A percentile compares a stretch with the other conserved stretches of the same genome.
Conservation (phyloP, 2,888 invertebrate species). For the Cephus pygmeus region DNA sequence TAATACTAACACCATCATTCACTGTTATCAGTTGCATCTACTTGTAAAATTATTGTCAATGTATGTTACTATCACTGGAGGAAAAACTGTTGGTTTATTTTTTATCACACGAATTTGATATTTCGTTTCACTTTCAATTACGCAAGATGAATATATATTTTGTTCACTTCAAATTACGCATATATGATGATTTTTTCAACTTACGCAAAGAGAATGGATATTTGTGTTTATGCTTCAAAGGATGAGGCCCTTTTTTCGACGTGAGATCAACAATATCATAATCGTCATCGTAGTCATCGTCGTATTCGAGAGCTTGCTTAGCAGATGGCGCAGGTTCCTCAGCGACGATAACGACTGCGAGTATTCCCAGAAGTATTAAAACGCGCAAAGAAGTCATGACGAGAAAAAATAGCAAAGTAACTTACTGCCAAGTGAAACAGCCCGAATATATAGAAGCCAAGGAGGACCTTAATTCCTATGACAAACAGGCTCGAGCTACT, state of each 20-base stretch:
- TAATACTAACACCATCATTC: not conserved
- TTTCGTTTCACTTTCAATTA: no score
- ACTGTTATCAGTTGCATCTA: not conserved
- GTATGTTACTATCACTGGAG: no score
- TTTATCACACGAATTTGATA: no score
- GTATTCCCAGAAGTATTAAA: not conserved
- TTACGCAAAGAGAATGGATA: not conserved
- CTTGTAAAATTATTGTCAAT: not conserved
- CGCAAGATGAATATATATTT: no score
- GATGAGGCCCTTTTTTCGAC: slow-evolving; percentile 5
- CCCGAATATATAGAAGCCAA: not conserved
- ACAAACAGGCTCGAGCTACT: slow-evolving; percentile 44
- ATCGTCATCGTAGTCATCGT: not conserved
- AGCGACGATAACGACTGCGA: not conserved
- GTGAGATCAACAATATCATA: not conserved
- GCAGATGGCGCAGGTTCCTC: not conserved
- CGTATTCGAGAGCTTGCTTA: not conserved
- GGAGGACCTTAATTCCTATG: slow-evolving; percentile 34
- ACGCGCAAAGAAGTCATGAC: not conserved
- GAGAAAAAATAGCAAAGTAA: not conserved
- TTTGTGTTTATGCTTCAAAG: not conserved
- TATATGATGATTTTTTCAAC: not conserved
- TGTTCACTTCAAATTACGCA: no score
- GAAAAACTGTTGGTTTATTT: no score
- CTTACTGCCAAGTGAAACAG: not conserved